Evolutionary conservation across 2,797 vertebrate species (phyloP), one percentile per base, ranked within the genome.

Genomic region (Paramormyrops hopkinsi): DNA sequence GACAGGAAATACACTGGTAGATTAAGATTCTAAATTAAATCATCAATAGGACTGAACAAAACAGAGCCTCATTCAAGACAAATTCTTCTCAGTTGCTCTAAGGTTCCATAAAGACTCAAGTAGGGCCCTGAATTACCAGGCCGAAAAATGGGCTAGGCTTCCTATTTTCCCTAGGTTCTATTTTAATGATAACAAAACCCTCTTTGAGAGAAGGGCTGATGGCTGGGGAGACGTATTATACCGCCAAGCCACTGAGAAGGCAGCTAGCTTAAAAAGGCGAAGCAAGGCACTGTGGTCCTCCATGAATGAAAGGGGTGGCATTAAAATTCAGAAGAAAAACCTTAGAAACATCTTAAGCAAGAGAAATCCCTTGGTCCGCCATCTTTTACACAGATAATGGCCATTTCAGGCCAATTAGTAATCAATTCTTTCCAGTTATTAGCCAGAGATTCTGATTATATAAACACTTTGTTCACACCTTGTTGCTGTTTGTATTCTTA

Each of bases 121-220:
- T 44, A 88, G 89, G 87, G 65, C 22, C 65, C 46, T 87, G 69
- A 83, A 90, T 86, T 87, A 87, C 50, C 82, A 85, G 19, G 19
- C 44, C 48, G 44, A 85, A 83, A 90, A 88, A 54, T 88, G 48
- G 53, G 54, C 85, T 44, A 56, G 79, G 25, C 84, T 59, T 50
- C 86, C 90, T 89, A 90, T 88, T 89, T 59, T 88, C 56, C 86
- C 53, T 51, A 88, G 79, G 86, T 59, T 86, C 86, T 87, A 90
- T 90, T 62, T 88, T 65, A 91, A 91, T 59, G 89, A 51, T 82
- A 89, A 91, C 90, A 91, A 91, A 91, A 91, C 56, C 73, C 22
- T 88, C 86, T 89, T 91, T 91, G 69, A 91, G 86, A 59, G 69
- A 82, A 85, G 59, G 48, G 25, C 12, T 73, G 56, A 62, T 56